Base-by-base conservation (phyloP, 1,140 invertebrate genomes). In the Armadillidium nasatum region DNA sequence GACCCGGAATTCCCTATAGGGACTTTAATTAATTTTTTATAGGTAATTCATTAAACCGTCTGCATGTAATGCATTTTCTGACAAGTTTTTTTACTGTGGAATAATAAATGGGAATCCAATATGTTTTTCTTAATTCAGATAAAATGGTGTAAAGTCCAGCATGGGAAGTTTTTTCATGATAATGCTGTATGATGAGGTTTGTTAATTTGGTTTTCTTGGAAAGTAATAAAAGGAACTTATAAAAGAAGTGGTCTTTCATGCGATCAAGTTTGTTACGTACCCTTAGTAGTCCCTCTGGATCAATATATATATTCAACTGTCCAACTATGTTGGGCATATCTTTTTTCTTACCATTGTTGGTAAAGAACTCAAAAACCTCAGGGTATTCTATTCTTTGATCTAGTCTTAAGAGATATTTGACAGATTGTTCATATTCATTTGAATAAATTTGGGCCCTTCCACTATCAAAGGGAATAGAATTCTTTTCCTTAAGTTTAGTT, bases 21-120 rank as follows among this genome's bases (percentile, higher is more conserved):
- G 21, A 21, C 44, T 73, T 73, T 73, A 3, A 19, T 73, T 50
- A 0, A 73, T n/a, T 11, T 73, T 73, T 73, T 10, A 73, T 46
- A 0, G 44, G 43, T 45, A 23, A 7, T 23, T 73, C 44, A 13
- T 73, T 73, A n/a, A 73, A 45, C n/a, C 72, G 43, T 3, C 44
- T 50, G 46, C 46, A 73, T 7, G 11, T 23, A 10, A 46, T 23
- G 45, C 72, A 73, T 19, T n/a, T 15, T 11, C n/a, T 50, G 4
- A 73, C 3, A 13, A 73, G n/a, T 23, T 46, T 72, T 7, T 23
- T 13, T 10, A 19, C 43, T 22, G 11, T n/a, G 9, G 33, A 46
- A 50, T 21, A 73, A n/a, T n/a, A 46, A 19, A 0, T 13, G 7
- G 11, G 10, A 11, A 46, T 33, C 21, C 33, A 44, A 50, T 13